A percentile compares a stretch with the other conserved stretches of the same genome.
Evolutionary conservation across 1,140 invertebrate species (phyloP).

Genomic region (Drosophila pectinifera): DNA sequence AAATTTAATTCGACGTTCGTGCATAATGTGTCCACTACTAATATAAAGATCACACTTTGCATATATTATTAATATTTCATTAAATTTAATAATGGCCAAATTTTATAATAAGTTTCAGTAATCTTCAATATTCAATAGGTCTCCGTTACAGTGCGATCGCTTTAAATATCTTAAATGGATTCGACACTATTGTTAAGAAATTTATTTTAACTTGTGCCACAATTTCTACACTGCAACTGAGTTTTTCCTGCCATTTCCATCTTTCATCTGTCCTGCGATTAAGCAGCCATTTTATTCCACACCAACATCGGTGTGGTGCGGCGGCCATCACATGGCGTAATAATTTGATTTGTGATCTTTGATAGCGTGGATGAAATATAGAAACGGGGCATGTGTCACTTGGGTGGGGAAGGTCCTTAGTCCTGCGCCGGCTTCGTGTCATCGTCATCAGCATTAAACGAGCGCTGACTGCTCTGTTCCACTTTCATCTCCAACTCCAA

Average conservation of each 20-base stretch:
- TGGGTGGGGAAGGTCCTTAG: conserved; percentile 38
- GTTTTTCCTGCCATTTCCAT: not conserved
- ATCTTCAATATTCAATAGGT: too few relatives aligned
- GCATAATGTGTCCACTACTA: too few relatives aligned
- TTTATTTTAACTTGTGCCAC: not conserved
- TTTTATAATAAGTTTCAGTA: too few relatives aligned
- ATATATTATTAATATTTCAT: too few relatives aligned
- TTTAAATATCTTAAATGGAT: not conserved
- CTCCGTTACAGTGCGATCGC: not conserved
- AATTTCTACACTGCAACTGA: not conserved
- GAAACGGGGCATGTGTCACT: conserved; percentile 41
- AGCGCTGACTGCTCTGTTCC: conserved; percentile 51
- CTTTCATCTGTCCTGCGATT: conserved; percentile 1
- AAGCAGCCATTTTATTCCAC: conserved; percentile 18
- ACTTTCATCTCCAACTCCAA: conserved; percentile 43
- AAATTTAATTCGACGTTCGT: too few relatives aligned
- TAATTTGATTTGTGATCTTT: conserved; percentile 84
- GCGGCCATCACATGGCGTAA: conserved; percentile 75
- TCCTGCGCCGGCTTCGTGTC: conserved; percentile 54
- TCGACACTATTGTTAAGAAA: not conserved
- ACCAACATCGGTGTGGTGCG: conserved; percentile 29
- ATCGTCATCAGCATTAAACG: conserved; percentile 77
- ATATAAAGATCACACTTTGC: too few relatives aligned
- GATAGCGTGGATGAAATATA: conserved; percentile 83
- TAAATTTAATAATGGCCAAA: too few relatives aligned